These are phyloP conservation scores for Heteronetta atricapilla DNA, from an alignment of 2,113 vertebrate species.

Conservation along the genomic window DNA sequence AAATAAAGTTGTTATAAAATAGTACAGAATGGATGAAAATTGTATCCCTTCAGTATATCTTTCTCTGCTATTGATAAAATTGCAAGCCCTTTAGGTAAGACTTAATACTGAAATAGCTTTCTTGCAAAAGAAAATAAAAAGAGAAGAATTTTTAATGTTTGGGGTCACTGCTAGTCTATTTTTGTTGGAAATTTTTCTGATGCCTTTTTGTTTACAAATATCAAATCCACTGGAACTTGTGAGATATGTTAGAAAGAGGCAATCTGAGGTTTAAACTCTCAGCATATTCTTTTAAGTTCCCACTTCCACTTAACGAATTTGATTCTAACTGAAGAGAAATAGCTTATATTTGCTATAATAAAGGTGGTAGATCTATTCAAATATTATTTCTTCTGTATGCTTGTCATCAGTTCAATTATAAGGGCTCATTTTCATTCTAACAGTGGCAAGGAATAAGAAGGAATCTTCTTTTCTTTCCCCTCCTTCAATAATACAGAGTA, in stretches of 20 bases:
- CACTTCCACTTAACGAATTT: neutral
- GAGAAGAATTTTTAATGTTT: neutral
- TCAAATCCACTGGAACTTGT: neutral
- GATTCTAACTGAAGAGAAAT: neutral
- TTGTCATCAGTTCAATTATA: neutral
- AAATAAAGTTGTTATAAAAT: neutral
- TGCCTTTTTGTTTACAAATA: neutral
- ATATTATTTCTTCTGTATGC: neutral
- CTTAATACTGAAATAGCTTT: neutral
- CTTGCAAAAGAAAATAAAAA: neutral
- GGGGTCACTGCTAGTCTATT: slow-evolving; percentile 14
- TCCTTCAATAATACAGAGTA: neutral
- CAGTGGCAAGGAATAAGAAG: neutral
- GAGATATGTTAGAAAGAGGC: neutral
- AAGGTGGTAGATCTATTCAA: neutral
- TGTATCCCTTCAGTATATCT: slow-evolving; percentile 1
- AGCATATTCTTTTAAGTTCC: neutral
- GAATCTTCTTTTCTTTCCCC: neutral
- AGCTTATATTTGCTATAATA: neutral
- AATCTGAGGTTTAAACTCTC: neutral
- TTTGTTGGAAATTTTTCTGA: neutral
- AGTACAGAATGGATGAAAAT: neutral
- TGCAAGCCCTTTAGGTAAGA: neutral
- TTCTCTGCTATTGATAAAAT: neutral
- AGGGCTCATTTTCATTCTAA: neutral